Evolutionary conservation across 2,797 vertebrate species (phyloP).

Genomic region (Ciconia nigra): DNA sequence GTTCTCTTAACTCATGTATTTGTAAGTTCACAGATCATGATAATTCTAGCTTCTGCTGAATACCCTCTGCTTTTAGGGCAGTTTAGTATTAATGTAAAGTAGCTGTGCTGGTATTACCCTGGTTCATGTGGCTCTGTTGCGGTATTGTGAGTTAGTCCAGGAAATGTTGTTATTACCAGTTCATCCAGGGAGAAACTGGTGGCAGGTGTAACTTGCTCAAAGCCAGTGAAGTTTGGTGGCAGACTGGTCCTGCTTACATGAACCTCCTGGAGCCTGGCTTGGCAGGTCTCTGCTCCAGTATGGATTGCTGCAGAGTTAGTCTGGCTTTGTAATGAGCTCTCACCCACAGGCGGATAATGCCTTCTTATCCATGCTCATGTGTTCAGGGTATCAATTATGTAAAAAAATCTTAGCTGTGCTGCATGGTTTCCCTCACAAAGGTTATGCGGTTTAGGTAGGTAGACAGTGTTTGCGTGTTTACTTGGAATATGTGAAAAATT

Average conservation of each 20-base stretch:
- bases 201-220: neutral
- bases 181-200: neutral
- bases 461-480: neutral
- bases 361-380: neutral
- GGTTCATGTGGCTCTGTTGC: neutral
- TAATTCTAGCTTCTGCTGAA: neutral
- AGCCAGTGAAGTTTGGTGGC: neutral
- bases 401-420: neutral
- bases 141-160: neutral
- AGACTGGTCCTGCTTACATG: neutral
- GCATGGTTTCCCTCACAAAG: neutral
- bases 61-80: neutral
- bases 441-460: neutral
- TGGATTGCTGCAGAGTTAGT: neutral
- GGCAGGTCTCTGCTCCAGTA: neutral
- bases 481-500: neutral
- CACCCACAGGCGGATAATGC: neutral
- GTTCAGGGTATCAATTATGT: neutral
- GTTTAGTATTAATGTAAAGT: neutral
- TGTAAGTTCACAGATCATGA: neutral
- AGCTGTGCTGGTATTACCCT: neutral
- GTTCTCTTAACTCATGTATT: neutral
- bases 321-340: neutral
- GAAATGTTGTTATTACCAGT: neutral
- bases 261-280: neutral